Base-by-base conservation (phyloP, 2,113 vertebrate species). In the Sylvilagus bachmani region DNA sequence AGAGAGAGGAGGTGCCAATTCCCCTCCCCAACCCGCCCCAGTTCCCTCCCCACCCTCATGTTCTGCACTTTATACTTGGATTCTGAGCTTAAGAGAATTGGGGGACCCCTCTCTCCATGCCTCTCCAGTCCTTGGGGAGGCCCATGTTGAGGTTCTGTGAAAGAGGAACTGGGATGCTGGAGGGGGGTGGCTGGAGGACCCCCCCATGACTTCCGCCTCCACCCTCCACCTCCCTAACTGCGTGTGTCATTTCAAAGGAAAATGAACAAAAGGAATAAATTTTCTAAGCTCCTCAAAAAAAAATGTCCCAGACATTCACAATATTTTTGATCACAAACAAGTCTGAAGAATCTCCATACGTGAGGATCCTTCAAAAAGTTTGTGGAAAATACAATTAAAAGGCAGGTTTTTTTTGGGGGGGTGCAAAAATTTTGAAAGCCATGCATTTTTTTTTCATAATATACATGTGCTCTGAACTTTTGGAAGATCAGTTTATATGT, bases 231-330 rank as follows among this genome's bases (percentile, higher is more conserved):
- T 66, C 75, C 74, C 86, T 53, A 58, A 85, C 93, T 71, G 78
- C 70, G 61, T 95, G 93, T 97, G 84, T 93, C 33, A 85, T 83
- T 96, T 95, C 85, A 51, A 86, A 93, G 87, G 77, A 78, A 79
- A n/a, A 16, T 85, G 19, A 89, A 86, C 62, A 85, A 94, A 91
- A 92, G 33, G 14, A 96, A 97, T 97, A 95, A 87, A 96, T 97
- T 96, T 97, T 97, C 96, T 97, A 97, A 97, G 77, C 92, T 97
- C 92, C 87, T 93, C 77, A n/a, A n/a, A n/a, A n/a, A n/a, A n/a
- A n/a, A n/a, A n/a, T n/a, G n/a, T n/a, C 38, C 44, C 44, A 44
- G 44, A 44, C 44, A 44, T 44, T 44, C 44, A 44, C 44, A 44
- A 44, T 44, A 44, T 44, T 44, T 44, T 44, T 44, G 44, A 44